A percentile compares a stretch with the other conserved stretches of the same genome.
phyloP scores from a whole-genome alignment of 2,797 vertebrate species.

The Esox masquinongy region DNA sequence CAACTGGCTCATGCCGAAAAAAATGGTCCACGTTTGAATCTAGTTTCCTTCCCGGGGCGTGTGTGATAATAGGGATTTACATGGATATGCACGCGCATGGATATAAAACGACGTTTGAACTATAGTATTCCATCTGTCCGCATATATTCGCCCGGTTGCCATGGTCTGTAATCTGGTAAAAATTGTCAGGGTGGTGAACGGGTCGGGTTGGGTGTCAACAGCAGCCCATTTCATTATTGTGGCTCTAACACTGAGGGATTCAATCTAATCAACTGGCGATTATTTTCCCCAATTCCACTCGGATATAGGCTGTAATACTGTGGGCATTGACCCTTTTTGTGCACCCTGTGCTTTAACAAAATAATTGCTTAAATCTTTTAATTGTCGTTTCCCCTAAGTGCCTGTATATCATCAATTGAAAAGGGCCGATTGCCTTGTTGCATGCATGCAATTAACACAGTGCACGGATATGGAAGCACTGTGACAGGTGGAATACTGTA shows the following conservation, averaged over 20 bases:
- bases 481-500: not conserved
- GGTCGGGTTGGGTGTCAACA: conserved; percentile 58
- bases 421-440: conserved; percentile 11
- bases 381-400: conserved; percentile 74
- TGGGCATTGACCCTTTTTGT: conserved; percentile 62
- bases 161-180: conserved; percentile 69
- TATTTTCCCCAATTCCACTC: conserved; percentile 69
- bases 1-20: too few relatives aligned
- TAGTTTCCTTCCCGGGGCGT: too few relatives aligned
- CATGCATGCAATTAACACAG: not conserved
- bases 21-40: too few relatives aligned
- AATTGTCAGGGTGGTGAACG: conserved; percentile 49
- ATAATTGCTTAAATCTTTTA: conserved; percentile 68
- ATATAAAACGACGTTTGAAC: conserved; percentile 40
- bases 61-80: conserved; percentile 58
- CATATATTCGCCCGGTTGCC: conserved; percentile 67
- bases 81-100: conserved; percentile 63
- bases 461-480: not conserved
- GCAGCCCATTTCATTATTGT: conserved; percentile 78
- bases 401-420: conserved; percentile 64
- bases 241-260: conserved; percentile 66
- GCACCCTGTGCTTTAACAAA: conserved; percentile 61
- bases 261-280: conserved; percentile 74
- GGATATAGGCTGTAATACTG: conserved; percentile 62
- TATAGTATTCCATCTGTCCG: conserved; percentile 60